Evolutionary conservation across 2,113 vertebrate species (phyloP).

Genomic region (Cygnus atratus): DNA sequence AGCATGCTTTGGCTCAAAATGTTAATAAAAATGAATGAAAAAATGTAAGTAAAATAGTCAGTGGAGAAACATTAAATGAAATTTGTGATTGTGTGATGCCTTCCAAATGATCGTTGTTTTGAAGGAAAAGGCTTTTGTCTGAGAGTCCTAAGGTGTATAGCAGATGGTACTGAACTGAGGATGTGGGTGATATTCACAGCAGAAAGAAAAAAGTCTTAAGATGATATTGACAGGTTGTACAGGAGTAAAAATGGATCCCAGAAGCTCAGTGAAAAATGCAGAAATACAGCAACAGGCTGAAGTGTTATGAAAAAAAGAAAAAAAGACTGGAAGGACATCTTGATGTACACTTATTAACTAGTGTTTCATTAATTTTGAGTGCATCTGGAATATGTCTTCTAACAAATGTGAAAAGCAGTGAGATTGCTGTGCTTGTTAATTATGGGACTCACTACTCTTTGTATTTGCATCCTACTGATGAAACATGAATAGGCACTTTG

Average conservation of each 20-base stretch:
- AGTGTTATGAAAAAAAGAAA: not conserved
- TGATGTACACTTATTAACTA: not conserved
- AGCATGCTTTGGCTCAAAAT: not conserved
- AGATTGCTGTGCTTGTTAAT: not conserved
- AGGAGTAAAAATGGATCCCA: constrained; percentile 31
- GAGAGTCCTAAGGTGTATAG: constrained; percentile 44
- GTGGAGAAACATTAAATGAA: constrained; percentile 35
- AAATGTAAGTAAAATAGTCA: constrained; percentile 23
- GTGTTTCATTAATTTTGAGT: constrained; percentile 29
- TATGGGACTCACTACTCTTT: not conserved
- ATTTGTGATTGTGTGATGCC: constrained; percentile 19
- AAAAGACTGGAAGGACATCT: not conserved
- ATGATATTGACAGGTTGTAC: constrained; percentile 32
- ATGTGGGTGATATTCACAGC: constrained; percentile 18
- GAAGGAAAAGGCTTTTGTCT: constrained; percentile 17
- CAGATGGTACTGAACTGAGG: constrained; percentile 59
- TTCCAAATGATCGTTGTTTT: constrained; percentile 33
- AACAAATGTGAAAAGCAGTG: not conserved
- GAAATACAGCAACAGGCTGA: not conserved
- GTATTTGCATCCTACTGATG: not conserved
- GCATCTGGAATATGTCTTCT: not conserved
- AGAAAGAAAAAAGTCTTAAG: constrained; percentile 1
- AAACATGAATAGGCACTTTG: not conserved
- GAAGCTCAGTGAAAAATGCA: not conserved
- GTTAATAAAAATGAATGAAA: constrained; percentile 31